Evolutionary conservation across 1,140 invertebrate species (phyloP).

Genomic region (Drosophila sp.): DNA sequence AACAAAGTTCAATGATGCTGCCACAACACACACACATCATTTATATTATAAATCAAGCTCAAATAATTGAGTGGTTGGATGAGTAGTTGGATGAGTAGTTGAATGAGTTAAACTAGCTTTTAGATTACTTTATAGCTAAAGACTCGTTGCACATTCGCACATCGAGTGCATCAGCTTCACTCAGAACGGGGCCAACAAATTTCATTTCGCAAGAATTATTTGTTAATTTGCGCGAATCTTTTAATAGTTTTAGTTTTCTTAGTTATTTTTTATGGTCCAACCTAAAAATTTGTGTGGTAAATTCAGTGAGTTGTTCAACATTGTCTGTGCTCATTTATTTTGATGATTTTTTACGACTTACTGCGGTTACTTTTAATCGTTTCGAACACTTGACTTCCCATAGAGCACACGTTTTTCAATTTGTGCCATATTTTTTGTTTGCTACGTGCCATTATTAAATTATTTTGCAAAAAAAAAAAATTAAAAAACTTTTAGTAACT

Average conservation of each 20-base stretch:
- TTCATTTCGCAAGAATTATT: conserved; percentile 63
- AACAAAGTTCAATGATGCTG: conserved; percentile 72
- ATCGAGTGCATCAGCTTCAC: conserved; percentile 44
- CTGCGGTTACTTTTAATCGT: conserved; percentile 31
- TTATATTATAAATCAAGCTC: conserved; percentile 15
- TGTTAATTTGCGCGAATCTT: conserved; percentile 30
- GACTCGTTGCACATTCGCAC: conserved; percentile 44
- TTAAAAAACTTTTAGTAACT: conserved; percentile 26
- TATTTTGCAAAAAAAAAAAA: conserved; percentile 27
- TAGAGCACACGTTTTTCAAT: conserved; percentile 58
- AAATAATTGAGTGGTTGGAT: conserved; percentile 17
- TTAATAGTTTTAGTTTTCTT: conserved; percentile 21
- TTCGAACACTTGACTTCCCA: conserved; percentile 44
- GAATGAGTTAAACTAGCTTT: conserved; percentile 17
- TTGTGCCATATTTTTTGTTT: conserved; percentile 32
- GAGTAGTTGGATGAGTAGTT: conserved; percentile 5
- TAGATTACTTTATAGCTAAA: conserved; percentile 12
- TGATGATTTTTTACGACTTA: conserved; percentile 43
- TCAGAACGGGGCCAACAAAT: conserved; percentile 56
- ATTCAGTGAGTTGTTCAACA: not conserved
- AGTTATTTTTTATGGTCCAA: conserved; percentile 3
- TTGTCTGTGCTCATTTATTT: conserved; percentile 36
- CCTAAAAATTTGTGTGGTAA: conserved; percentile 21
- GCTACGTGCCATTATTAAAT: conserved; percentile 25
- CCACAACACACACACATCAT: conserved; percentile 10